Evolutionary conservation across 2,797 vertebrate genomes (phyloP), one percentile per base, ranked within the genome.

Genomic region (Sitta carolinensis): DNA sequence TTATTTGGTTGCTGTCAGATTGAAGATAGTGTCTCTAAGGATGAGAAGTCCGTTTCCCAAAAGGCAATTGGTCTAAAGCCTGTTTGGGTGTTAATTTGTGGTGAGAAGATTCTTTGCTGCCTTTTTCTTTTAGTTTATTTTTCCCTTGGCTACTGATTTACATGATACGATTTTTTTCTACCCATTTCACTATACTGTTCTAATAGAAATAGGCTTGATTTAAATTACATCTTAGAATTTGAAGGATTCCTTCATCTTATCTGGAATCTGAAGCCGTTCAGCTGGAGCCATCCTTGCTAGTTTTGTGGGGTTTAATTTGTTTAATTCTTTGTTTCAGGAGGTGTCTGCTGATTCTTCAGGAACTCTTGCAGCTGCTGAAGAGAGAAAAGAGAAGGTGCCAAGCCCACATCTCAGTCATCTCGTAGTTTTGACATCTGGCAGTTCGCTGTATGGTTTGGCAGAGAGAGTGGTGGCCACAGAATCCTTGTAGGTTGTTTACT

Each of bases 381-480:
- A 99, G 95, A 98, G 98, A 81, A 99, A 99, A 96, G 99, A 99
- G 97, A 99, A 99, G 94, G 98, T 99, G 34, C 99, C 99, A 50
- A 99, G 99, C 90, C 99, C 99, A 50, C 99, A 99, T 89, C 99
- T 99, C 85, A 99, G 99, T 96, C 99, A 99, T 63, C 95, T 99
- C 3, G 99, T 99, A 84, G 97, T 99, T 95, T 97, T 99, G 95
- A 99, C 98, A 4, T 98, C 98, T 92, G 98, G 98, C 43, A 98
- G 97, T 62, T 98, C 98, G 0, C 98, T 99, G 3, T 99, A 99
- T 11, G 99, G 99, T 18, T 98, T 99, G 83, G 98, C 99, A 16
- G 99, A 99, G 96, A 98, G 99, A 92, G 99, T 99, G 86, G 99
- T 99, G 75, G 99, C 99, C 91, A 99, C 99, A 0, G 99, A 99